These are phyloP conservation scores for Pangasianodon hypophthalmus DNA, from an alignment of 2,113 vertebrate genomes.

Conservation along the genomic window DNA sequence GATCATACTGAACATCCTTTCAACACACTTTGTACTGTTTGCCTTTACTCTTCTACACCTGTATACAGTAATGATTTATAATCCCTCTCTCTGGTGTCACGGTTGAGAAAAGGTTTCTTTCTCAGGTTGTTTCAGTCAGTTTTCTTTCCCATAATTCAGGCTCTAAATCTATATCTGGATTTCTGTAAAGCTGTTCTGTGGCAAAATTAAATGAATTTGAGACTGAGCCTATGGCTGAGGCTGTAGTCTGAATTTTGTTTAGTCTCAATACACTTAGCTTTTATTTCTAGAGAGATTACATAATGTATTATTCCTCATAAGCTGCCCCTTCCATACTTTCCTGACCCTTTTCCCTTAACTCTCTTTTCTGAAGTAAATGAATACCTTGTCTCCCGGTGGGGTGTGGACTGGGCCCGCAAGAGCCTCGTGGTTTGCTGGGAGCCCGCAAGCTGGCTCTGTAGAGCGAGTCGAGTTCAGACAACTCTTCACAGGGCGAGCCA, in stretches of 20 bases:
- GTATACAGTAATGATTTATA: no score
- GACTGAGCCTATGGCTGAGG: neutral
- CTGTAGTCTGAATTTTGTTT: neutral
- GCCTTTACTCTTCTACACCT: neutral
- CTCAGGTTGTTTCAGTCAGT: neutral
- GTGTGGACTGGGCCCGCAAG: conserved; percentile 56
- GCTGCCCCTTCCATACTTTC: neutral
- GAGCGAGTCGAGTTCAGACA: conserved; percentile 92
- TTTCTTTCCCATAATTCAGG: neutral
- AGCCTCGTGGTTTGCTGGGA: conserved; percentile 71
- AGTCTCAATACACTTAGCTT: neutral
- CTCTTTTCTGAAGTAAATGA: neutral
- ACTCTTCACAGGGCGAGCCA: conserved; percentile 68
- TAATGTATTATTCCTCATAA: neutral
- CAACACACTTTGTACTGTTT: neutral
- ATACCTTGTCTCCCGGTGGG: conserved; percentile 61
- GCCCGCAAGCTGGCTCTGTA: conserved; percentile 90
- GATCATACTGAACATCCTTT: neutral
- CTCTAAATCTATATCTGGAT: neutral
- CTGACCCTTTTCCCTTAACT: neutral
- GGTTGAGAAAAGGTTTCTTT: no score
- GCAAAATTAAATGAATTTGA: neutral
- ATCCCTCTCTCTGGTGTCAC: neutral
- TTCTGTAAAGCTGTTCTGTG: neutral
- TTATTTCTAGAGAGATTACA: neutral